Conservation (phyloP, 1,140 invertebrate genomes). For the Drosophila melanogaster region Release_6_plus_ISO1_MT NT_033779.5:338501-339000, state of each 20-base stretch:
- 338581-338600: constrained; percentile 11
- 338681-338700: constrained; percentile 36
- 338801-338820: constrained; percentile 28
- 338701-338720: background rate
- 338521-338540: constrained; percentile 26
- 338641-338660: constrained; percentile 66
- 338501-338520: constrained; percentile 36
- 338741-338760: constrained; percentile 82
- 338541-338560: constrained; percentile 27
- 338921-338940: no score
- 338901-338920: no score
- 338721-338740: constrained; percentile 15
- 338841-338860: constrained; percentile 32
- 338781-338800: constrained; percentile 84
- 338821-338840: constrained; percentile 19
- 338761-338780: constrained; percentile 93
- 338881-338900: background rate
- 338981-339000: no score
- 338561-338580: constrained; percentile 49
- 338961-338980: no score
- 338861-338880: constrained; percentile 20
- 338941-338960: no score
- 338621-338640: constrained; percentile 77
- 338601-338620: constrained; percentile 67
- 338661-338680: constrained; percentile 79